A percentile compares a stretch with the other conserved stretches of the same genome.
Evolutionary conservation across 2,113 vertebrate species (phyloP).

Genomic region (Chiloscyllium plagiosum): DNA sequence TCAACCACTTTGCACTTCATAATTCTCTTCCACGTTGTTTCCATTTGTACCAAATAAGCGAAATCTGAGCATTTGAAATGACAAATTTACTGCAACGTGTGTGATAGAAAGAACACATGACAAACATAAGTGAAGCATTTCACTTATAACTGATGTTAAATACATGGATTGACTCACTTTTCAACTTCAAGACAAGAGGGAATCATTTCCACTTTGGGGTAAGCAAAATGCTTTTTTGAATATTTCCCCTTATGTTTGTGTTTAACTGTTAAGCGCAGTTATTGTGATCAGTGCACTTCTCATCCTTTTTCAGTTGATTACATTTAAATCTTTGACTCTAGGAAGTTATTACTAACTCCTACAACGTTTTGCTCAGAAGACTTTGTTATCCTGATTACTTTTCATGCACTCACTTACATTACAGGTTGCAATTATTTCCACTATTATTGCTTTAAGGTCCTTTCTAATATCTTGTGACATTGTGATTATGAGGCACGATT

Average conservation of each 20-base stretch:
- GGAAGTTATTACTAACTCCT: background rate
- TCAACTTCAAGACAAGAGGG: background rate
- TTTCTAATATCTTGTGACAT: background rate
- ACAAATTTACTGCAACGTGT: background rate
- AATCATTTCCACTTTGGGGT: background rate
- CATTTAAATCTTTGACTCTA: background rate
- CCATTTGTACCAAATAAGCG: background rate
- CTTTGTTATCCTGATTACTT: background rate
- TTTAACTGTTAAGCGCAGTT: background rate
- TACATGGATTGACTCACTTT: background rate
- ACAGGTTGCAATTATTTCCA: background rate
- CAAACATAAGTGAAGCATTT: background rate
- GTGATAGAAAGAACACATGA: slow-evolving; percentile 22
- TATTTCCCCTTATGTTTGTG: background rate
- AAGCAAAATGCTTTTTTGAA: background rate
- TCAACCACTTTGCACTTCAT: slow-evolving; percentile 1
- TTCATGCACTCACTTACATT: background rate
- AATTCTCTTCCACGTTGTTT: background rate
- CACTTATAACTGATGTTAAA: background rate
- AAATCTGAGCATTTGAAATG: background rate
- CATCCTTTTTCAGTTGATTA: background rate
- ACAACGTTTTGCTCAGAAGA: background rate
- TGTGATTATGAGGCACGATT: background rate
- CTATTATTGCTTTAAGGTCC: background rate
- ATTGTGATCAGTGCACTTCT: background rate